Base-by-base conservation (phyloP, 2,797 vertebrate genomes). In the Platyrinchus mystaceus region DNA sequence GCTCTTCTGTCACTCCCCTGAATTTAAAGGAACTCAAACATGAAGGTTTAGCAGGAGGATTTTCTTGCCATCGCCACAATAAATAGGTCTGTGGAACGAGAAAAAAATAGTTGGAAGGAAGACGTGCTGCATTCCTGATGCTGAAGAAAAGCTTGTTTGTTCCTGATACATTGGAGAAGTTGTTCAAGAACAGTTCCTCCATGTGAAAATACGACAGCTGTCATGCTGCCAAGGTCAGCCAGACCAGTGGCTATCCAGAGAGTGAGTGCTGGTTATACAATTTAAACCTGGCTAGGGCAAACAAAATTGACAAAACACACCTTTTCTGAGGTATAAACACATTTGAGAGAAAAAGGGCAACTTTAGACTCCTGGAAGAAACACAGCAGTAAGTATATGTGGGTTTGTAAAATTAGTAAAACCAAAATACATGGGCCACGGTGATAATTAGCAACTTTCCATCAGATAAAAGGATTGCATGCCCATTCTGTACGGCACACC, bases 181-280 rank as follows among this genome's bases (percentile, higher is more conserved):
- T 96, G 92, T 91, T 96, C 91, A 92, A 95, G 95, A 90, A 97
- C 96, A 94, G 95, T 95, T 97, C 95, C 97, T 96, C 96, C 97
- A 95, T 96, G 94, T 90, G 96, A 97, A 97, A 97, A 95, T 91
- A 96, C 10, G 84, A 94, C 93, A 96, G 95, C 78, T 81, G 82
- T 70, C 90, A 53, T 59, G 75, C 90, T 95, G 96, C 97, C 97
- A 96, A 95, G 90, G 92, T 92, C 96, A 92, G 86, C 74, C 70
- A 94, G 94, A 95, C 84, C 90, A 95, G 87, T 53, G 53, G 88
- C 88, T 88, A 46, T 78, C 49, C 83, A 88, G 78, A 69, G 59
- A 90, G 84, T 22, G 75, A 96, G 89, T 63, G 83, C 77, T 15
- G 58, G 59, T 92, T 96, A 92, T 64, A 87, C 90, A 94, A 85